Evolutionary conservation across 2,888 invertebrate genomes (phyloP).

Genomic region (Lycocerus yunnanus): DNA sequence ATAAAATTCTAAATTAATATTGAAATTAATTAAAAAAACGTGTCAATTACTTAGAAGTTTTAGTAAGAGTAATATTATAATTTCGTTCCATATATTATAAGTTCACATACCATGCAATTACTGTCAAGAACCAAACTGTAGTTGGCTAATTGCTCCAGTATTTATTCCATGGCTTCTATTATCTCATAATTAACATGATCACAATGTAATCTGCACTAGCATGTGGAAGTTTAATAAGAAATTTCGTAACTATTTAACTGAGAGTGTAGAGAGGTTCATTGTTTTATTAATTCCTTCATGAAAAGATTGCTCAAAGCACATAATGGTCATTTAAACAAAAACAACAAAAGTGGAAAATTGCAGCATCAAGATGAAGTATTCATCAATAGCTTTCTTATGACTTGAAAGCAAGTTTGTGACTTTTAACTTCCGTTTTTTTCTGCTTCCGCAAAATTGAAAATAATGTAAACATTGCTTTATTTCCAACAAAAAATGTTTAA

Average conservation of each 20-base stretch:
- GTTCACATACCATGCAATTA: neutral
- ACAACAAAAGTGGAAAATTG: neutral
- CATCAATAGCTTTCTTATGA: neutral
- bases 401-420: neutral
- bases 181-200: constrained; percentile 19
- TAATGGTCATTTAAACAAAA: neutral
- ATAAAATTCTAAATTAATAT: too few relatives aligned
- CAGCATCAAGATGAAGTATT: neutral
- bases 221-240: neutral
- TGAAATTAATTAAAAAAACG: neutral
- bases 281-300: neutral
- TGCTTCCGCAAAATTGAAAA: neutral
- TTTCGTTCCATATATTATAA: neutral
- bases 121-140: neutral
- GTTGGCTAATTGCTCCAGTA: neutral
- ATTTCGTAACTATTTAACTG: neutral
- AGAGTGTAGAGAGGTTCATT: neutral
- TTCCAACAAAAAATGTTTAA: neutral
- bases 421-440: neutral
- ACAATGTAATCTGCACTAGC: constrained; percentile 14
- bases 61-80: neutral
- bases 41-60: neutral
- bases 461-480: neutral
- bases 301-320: neutral
- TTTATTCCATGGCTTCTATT: constrained; percentile 4